These are phyloP conservation scores for Gadopsis bispinosus DNA, from an alignment of 2,797 vertebrate genomes.

Conservation along the genomic window DNA sequence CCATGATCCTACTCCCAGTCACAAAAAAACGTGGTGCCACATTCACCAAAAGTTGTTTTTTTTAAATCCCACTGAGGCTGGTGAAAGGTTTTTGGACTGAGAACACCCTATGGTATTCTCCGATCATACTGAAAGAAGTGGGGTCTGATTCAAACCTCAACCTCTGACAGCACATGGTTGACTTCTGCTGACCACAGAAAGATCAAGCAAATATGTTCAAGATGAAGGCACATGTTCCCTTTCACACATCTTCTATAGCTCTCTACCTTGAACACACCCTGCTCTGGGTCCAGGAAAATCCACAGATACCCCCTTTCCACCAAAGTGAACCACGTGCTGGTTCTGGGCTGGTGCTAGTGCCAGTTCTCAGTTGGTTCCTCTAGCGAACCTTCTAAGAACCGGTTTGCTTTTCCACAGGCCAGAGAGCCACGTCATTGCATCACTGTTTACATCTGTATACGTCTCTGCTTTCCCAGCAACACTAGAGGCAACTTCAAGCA, in stretches of 20 bases:
- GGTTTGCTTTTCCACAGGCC: no score
- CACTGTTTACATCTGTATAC: no score
- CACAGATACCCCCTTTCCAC: not conserved
- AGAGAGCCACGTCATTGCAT: no score
- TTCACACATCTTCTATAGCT: not conserved
- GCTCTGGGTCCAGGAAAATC: not conserved
- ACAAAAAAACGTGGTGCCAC: not conserved
- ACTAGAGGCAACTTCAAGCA: no score
- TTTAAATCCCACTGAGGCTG: slow-evolving; percentile 19
- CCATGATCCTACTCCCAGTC: slow-evolving; percentile 1
- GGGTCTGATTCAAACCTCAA: slow-evolving; percentile 21
- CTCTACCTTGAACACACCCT: not conserved
- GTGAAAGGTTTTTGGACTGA: slow-evolving; percentile 20
- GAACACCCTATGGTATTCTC: slow-evolving; percentile 15
- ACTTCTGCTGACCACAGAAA: slow-evolving; percentile 46
- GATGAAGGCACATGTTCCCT: slow-evolving; percentile 3
- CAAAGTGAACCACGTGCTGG: no score
- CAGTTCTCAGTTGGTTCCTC: no score
- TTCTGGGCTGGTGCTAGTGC: no score
- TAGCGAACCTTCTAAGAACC: no score
- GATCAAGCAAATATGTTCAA: slow-evolving; percentile 4
- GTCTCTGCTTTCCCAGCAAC: no score
- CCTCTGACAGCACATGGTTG: slow-evolving; percentile 21
- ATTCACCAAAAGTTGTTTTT: slow-evolving; percentile 17
- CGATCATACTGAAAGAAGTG: slow-evolving; percentile 10